A percentile compares a stretch with the other conserved stretches of the same genome.
Conservation (phyloP, 2,797 vertebrate species). For the Babyrousa celebensis region DNA sequence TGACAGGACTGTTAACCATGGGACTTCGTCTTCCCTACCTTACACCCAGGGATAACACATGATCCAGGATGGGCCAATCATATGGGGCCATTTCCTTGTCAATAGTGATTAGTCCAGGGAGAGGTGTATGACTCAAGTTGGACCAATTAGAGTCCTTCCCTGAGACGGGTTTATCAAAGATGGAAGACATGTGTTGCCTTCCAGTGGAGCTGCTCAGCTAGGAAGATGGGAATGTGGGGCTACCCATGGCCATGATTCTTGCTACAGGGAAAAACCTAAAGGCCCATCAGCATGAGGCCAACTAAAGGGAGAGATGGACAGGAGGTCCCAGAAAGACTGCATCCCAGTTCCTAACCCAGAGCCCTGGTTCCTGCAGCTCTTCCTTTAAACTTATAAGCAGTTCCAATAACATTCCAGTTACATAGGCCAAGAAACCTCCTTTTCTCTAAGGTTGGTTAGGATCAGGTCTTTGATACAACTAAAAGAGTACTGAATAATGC, state of each 20-base stretch:
- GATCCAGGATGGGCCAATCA: background rate
- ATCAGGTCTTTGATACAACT: background rate
- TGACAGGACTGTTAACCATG: background rate
- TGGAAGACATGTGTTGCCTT: background rate
- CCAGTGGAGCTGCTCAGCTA: background rate
- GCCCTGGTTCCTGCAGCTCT: background rate
- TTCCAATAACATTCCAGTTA: background rate
- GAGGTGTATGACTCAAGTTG: background rate
- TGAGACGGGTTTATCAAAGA: background rate
- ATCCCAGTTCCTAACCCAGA: background rate
- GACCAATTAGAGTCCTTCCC: slow-evolving; percentile 13
- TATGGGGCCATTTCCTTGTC: background rate
- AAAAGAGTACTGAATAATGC: background rate
- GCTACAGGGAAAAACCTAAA: background rate
- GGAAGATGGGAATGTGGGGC: background rate
- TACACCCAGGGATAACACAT: background rate
- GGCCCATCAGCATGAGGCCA: background rate
- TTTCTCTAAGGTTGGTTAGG: slow-evolving; percentile 43
- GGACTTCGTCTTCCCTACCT: background rate
- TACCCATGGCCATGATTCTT: background rate
- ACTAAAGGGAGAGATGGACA: background rate
- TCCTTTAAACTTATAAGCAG: background rate
- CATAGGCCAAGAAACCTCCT: background rate
- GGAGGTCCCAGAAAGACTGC: background rate
- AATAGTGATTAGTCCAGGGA: background rate